Conservation (phyloP, 2,113 vertebrate species). For the Catagonus wagneri region DNA sequence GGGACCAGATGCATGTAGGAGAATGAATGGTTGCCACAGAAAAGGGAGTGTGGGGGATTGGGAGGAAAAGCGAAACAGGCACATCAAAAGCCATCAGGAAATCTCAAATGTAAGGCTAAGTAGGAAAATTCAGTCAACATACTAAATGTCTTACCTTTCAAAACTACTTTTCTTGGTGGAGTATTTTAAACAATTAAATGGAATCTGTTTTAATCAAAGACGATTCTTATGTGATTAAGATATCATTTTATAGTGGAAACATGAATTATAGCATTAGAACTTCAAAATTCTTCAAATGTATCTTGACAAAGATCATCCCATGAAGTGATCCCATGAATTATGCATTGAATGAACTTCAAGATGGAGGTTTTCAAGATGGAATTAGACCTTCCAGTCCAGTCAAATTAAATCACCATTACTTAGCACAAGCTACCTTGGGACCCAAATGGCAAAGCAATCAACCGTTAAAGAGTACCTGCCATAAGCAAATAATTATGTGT, state of each 20-base stretch:
- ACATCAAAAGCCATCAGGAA: neutral
- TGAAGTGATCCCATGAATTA: neutral
- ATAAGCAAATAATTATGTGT: neutral
- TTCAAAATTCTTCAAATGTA: constrained; percentile 49
- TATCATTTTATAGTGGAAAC: neutral
- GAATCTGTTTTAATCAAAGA: constrained; percentile 45
- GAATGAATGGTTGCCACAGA: neutral
- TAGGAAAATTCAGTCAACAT: neutral
- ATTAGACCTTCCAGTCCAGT: neutral
- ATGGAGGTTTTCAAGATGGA: neutral
- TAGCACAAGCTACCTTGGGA: neutral
- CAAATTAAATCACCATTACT: neutral
- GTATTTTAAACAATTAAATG: constrained; percentile 31
- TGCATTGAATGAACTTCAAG: neutral
- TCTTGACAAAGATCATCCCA: constrained; percentile 36
- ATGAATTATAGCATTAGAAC: constrained; percentile 11
- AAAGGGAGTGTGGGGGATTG: neutral
- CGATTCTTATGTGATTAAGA: neutral
- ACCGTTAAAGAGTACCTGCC: neutral
- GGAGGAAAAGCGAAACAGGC: neutral
- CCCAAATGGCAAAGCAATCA: neutral
- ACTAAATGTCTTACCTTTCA: neutral
- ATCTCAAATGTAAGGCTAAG: neutral
- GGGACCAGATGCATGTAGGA: neutral
- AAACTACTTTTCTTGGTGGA: constrained; percentile 49